Base-by-base conservation (phyloP, 2,888 invertebrate species). In the Euplexia lucipara region DNA sequence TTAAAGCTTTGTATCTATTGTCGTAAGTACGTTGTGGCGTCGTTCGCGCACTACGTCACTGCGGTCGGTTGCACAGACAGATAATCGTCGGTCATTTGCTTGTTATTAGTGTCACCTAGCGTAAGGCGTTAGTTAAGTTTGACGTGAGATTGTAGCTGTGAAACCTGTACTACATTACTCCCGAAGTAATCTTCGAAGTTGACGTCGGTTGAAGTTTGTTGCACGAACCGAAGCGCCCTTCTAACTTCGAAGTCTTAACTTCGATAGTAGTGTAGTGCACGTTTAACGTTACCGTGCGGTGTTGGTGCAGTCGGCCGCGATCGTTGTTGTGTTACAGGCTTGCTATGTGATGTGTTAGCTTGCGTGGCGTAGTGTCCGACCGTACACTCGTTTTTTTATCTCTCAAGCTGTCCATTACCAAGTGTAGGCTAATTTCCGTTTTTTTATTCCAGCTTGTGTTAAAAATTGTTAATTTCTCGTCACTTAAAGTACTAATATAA, bases 401-500 rank as follows among this genome's bases (percentile, higher is more conserved):
- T 84, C 82, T 85, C 82, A 83, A 85, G 85, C 86, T 88, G 90
- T 91, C 90, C 90, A 88, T 85, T 88, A 89, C 73, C 69, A 83
- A 64, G 79, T 70, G 86, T 92, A 93, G 92, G 89, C 88, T 90
- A 89, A 90, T 88, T 84, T 86, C 86, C 76, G 75, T 83, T 85
- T 86, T 85, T 86, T 81, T 87, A 89, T 91, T 90, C 89, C 90
- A 88, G 92, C 93, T 93, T 92, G 83, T 86, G 88, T 93, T 91
- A 84, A 77, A 81, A 84, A 83, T 10, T 85, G n/a, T n/a, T 83
- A 85, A 85, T 93, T 89, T 85, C 73, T 76, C 81, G 82, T 83
- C 92, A 87, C 91, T 88, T 83, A 88, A 90, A 91, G 91, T 94
- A 92, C 92, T 94, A 92, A 91, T 86, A 91, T 86, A 86, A 86